These are phyloP conservation scores for Bucorvus abyssinicus DNA, from an alignment of 2,797 vertebrate species.

Conservation along the genomic window DNA sequence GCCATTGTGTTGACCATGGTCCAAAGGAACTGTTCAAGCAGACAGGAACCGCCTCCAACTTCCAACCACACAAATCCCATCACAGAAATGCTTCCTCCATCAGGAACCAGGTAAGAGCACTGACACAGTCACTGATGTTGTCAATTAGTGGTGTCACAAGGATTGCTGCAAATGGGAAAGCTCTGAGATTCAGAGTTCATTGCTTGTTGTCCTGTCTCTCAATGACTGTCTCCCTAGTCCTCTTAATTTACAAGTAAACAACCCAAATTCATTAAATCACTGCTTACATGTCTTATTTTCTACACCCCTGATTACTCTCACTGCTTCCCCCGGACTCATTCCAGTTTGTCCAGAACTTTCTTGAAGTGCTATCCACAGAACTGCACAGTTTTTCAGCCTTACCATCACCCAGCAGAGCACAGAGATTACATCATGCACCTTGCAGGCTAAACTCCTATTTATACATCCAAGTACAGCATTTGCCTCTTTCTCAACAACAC, in stretches of 20 bases:
- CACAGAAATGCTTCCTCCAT: background rate
- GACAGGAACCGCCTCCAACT: background rate
- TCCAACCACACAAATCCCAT: background rate
- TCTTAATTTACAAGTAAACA: background rate
- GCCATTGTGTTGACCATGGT: background rate
- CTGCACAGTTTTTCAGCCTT: background rate
- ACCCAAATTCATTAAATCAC: background rate
- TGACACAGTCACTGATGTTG: background rate
- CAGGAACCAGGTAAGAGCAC: background rate
- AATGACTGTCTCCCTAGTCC: background rate
- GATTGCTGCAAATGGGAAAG: background rate
- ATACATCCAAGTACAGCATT: constrained; percentile 40
- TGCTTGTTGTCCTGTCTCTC: background rate
- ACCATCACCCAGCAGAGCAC: background rate
- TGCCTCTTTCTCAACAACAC: constrained; percentile 28
- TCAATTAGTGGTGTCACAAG: background rate
- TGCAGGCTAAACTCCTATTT: constrained; percentile 57
- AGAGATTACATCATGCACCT: constrained; percentile 54
- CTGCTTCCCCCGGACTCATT: background rate
- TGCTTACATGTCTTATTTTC: background rate
- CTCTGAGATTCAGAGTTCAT: background rate
- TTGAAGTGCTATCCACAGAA: background rate
- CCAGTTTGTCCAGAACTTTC: background rate
- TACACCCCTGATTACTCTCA: background rate
- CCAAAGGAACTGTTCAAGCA: background rate